These are phyloP conservation scores for Stichodactyla mertensii DNA, from an alignment of 64 coral and sea anemone genomes.

Conservation along the genomic window DNA sequence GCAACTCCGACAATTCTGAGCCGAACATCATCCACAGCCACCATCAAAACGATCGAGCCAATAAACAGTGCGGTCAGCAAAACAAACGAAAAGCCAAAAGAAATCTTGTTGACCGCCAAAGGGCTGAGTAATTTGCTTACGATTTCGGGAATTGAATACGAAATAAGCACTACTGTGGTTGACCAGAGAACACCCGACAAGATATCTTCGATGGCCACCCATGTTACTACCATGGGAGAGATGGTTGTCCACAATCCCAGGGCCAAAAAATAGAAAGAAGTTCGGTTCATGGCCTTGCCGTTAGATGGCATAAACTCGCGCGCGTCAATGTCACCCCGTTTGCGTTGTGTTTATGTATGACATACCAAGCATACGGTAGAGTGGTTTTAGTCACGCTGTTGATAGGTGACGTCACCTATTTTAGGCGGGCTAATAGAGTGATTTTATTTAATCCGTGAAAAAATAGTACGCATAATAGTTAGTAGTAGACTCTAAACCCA, in stretches of 20 bases:
- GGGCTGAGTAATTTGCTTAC: neutral
- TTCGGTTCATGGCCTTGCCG: neutral
- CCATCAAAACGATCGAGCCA: neutral
- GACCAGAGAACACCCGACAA: neutral
- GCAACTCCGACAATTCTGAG: neutral
- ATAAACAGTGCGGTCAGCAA: neutral
- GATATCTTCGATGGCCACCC: neutral
- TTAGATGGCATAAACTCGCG: neutral
- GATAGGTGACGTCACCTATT: no score
- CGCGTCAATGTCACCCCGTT: no score
- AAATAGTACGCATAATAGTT: no score
- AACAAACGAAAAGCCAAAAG: neutral
- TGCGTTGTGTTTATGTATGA: no score
- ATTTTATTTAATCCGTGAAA: no score
- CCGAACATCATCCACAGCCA: neutral
- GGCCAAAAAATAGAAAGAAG: neutral
- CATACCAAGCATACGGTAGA: no score
- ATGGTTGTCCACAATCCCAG: neutral
- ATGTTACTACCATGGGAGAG: neutral
- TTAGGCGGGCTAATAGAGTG: no score
- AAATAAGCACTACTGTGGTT: neutral
- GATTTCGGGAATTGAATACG: neutral
- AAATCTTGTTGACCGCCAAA: neutral
- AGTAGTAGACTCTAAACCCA: no score
- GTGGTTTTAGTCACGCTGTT: no score